Base-by-base conservation (phyloP, 2,888 invertebrate species). In the Andrena camellia region DNA sequence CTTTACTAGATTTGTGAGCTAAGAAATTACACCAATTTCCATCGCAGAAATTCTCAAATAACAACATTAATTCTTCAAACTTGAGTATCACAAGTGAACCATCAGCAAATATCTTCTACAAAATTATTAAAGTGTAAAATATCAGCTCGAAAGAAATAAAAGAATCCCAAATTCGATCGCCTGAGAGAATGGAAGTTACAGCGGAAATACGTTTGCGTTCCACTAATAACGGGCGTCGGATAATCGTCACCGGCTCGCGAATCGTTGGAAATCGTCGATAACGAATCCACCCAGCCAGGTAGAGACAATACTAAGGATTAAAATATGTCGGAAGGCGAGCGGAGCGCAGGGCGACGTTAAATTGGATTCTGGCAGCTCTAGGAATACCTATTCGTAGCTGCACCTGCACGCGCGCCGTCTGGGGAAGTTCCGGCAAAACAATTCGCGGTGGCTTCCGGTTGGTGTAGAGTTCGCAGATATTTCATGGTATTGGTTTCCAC, bases 401-500 rank as follows among this genome's bases (percentile, higher is more conserved):
- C 74, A 86, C 69, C 74, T 83, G 86, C 75, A 86, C 54, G 59
- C 59, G 59, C 59, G 63, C 62, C 64, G 57, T 63, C 77, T 42
- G 60, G 67, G 67, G 35, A 79, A 89, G 71, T 89, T 86, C 78
- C 76, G 74, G 66, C 67, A 77, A 85, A 88, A 88, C 87, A 88
- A 85, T 89, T 85, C 85, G 71, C 72, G 64, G 80, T 63, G 76
- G 86, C 64, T 89, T 88, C 72, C 81, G 86, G 59, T 62, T 74
- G n/a, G 75, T 63, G 54, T 68, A 60, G 77, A 88, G 83, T 87
- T 89, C 70, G 48, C 72, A 75, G 83, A 87, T 89, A 88, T 87
- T 89, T 88, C 83, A 87, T 79, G 68, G 76, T 83, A 85, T 87
- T 84, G 89, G 81, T 81, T 84, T 80, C 85, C 76, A 66, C 67